Evolutionary conservation across 2,888 invertebrate species (phyloP).

Genomic region (Mesochorus sp.): DNA sequence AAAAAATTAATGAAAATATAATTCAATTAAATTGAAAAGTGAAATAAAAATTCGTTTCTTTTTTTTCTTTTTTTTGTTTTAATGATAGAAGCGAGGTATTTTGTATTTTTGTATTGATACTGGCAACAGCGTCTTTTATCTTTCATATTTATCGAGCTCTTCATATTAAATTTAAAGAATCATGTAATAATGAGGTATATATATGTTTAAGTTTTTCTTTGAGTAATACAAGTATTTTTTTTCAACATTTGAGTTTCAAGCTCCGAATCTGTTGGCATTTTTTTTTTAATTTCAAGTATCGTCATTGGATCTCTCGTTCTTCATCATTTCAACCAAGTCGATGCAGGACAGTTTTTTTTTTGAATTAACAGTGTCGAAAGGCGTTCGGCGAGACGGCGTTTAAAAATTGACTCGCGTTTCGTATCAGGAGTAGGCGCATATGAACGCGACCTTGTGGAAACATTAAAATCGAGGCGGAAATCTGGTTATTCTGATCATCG

Average conservation of each 20-base stretch:
- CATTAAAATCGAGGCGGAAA: constrained; percentile 74
- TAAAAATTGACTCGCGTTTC: constrained; percentile 81
- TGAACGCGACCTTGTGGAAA: constrained; percentile 67
- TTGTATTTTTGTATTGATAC: constrained; percentile 6
- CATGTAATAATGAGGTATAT: constrained; percentile 56
- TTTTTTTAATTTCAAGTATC: constrained; percentile 10
- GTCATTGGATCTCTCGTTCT: constrained; percentile 20
- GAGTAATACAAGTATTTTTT: constrained; percentile 21
- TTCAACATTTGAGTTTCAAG: constrained; percentile 29
- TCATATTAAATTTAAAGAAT: constrained; percentile 61
- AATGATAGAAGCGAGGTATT: neutral
- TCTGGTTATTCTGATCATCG: constrained; percentile 60
- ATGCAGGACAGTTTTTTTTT: constrained; percentile 5
- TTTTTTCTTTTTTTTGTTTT: neutral
- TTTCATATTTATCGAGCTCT: constrained; percentile 48
- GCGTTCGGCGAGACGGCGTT: constrained; percentile 59
- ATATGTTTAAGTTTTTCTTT: constrained; percentile 14
- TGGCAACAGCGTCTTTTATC: constrained; percentile 47
- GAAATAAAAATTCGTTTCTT: too few relatives aligned
- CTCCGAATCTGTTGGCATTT: constrained; percentile 16
- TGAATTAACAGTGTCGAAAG: constrained; percentile 27
- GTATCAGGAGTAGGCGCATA: constrained; percentile 79
- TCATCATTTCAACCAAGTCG: neutral
- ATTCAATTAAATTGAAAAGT: neutral
- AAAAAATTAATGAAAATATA: too few relatives aligned